Percentiles rank a stretch among this genome's conserved stretches.
These are phyloP conservation scores for Leptopilina myrica DNA, from an alignment of 2,888 invertebrate species.

Conservation along the genomic window DNA sequence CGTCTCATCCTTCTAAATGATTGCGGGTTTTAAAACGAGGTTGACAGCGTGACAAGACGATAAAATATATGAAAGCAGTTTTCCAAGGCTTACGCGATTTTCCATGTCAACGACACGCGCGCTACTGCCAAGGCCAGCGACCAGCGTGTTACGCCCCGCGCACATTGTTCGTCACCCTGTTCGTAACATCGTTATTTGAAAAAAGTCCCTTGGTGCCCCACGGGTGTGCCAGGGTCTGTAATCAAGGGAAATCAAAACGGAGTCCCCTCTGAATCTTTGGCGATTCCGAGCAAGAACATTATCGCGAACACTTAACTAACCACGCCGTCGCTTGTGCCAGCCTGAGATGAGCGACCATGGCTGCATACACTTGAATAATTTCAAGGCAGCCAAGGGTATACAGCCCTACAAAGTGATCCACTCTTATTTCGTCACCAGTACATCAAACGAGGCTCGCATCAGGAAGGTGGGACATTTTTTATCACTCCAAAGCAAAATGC, in stretches of 20 bases:
- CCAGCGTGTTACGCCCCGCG: conserved; percentile 67
- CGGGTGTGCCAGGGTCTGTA: conserved; percentile 11
- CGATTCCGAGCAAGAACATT: conserved; percentile 43
- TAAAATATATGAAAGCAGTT: conserved; percentile 49
- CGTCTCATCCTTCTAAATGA: neutral
- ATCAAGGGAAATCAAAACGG: conserved; percentile 22
- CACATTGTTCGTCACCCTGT: conserved; percentile 50
- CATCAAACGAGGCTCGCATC: conserved; percentile 87
- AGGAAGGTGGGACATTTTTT: conserved; percentile 83
- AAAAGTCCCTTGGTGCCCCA: conserved; percentile 57
- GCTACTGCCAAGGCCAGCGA: conserved; percentile 66
- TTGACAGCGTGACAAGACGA: conserved; percentile 47
- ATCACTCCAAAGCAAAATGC: neutral
- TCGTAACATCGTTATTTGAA: conserved; percentile 55
- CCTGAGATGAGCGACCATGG: conserved; percentile 82
- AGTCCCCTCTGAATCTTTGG: neutral
- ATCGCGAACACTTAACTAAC: conserved; percentile 3
- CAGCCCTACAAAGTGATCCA: conserved; percentile 88
- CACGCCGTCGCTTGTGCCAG: conserved; percentile 56
- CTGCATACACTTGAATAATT: conserved; percentile 88
- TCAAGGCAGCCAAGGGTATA: conserved; percentile 87
- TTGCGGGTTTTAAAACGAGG: neutral
- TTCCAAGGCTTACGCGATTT: conserved; percentile 51
- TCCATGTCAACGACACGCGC: conserved; percentile 71
- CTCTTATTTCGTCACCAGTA: conserved; percentile 90